Conservation (phyloP, 2,113 vertebrate species). For the Scortum barcoo region DNA sequence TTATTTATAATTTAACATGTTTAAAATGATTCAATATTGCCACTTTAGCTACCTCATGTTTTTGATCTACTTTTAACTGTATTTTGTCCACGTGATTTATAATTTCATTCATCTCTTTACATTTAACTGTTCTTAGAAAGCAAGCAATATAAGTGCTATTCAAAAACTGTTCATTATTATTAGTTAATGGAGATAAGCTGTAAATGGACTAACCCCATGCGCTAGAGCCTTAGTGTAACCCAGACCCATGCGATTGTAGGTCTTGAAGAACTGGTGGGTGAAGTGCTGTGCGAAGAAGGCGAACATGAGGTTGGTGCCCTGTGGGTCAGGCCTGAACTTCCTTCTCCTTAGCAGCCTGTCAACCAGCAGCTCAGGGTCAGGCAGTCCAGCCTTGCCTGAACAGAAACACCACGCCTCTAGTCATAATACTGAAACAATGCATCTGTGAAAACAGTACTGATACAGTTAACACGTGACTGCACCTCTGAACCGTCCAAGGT, state of each 20-base stretch:
- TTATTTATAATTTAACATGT: not conserved
- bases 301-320: constrained; percentile 94
- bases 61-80: not conserved
- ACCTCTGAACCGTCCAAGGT: constrained; percentile 39
- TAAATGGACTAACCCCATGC: constrained; percentile 89
- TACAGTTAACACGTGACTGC: constrained; percentile 15
- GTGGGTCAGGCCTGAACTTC: constrained; percentile 90
- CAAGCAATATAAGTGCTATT: not conserved
- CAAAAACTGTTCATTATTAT: not conserved
- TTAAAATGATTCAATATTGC: not conserved
- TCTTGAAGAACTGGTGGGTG: constrained; percentile 99
- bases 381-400: constrained; percentile 88
- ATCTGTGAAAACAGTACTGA: constrained; percentile 31
- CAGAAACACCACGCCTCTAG: constrained; percentile 34
- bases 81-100: too few species aligned
- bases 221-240: constrained; percentile 93
- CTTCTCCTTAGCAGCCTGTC: constrained; percentile 88
- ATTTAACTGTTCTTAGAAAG: not conserved
- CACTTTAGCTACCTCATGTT: not conserved
- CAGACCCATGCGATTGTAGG: constrained; percentile 91
- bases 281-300: constrained; percentile 99
- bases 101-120: too few species aligned
- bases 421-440: constrained; percentile 53
- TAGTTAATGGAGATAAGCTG: not conserved
- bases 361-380: constrained; percentile 87